phyloP scores from a whole-genome alignment of 2,888 invertebrate species.

The Pilophorus perplexus region DNA sequence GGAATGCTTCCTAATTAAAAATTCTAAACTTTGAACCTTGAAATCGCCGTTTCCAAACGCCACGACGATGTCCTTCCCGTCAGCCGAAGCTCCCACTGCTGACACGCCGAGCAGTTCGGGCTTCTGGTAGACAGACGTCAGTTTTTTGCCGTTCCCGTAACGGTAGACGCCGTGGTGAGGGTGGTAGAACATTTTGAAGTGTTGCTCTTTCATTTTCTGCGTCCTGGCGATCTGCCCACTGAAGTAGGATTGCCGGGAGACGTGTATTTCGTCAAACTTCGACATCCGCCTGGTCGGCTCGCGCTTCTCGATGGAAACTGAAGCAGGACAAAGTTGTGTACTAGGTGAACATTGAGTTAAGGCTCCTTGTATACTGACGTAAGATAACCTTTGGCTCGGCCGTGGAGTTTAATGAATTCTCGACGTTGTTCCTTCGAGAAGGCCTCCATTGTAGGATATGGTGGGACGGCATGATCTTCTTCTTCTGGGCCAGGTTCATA shows the following conservation, averaged over 20 bases:
- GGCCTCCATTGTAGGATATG: background rate
- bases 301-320: constrained; percentile 13
- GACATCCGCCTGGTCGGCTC: constrained; percentile 3
- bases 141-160: constrained; percentile 15
- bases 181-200: constrained; percentile 23
- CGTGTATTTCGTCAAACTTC: constrained; percentile 1
- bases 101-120: constrained; percentile 10
- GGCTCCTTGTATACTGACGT: no score
- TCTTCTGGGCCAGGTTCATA: constrained; percentile 17
- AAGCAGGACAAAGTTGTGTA: no score
- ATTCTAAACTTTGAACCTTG: no score
- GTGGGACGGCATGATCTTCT: constrained; percentile 9
- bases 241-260: constrained; percentile 19
- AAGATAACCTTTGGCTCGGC: constrained; percentile 9
- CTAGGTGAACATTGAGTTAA: no score
- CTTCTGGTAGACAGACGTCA: constrained; percentile 10
- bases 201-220: constrained; percentile 15
- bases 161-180: constrained; percentile 7
- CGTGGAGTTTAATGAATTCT: constrained; percentile 8
- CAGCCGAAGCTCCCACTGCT: background rate
- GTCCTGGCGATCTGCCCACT: constrained; percentile 1
- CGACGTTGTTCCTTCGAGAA: constrained; percentile 1
- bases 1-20: no score
- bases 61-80: constrained; percentile 9
- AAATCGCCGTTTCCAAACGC: constrained; percentile 23